These are phyloP conservation scores for Falco biarmicus DNA, from an alignment of 2,797 vertebrate genomes.

Conservation along the genomic window DNA sequence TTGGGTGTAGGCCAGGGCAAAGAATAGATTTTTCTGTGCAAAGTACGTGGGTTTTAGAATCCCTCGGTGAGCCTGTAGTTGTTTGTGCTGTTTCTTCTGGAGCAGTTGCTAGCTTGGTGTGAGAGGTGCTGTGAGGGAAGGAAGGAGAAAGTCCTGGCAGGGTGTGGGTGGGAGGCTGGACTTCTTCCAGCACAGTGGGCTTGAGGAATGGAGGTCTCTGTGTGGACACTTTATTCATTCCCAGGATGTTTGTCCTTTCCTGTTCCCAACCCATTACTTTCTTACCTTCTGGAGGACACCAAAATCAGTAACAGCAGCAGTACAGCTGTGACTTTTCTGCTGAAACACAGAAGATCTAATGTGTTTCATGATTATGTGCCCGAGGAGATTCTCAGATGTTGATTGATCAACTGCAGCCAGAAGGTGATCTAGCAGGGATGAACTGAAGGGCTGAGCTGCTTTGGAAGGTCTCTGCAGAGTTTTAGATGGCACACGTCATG, in stretches of 20 bases:
- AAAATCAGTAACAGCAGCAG: not conserved
- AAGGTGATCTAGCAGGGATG: not conserved
- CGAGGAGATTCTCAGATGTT: not conserved
- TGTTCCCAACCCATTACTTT: accelerated
- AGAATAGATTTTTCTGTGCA: not conserved
- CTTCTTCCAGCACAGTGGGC: not conserved
- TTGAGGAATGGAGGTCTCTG: not conserved
- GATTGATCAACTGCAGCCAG: not conserved
- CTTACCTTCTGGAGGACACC: not conserved
- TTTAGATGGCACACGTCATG: accelerated
- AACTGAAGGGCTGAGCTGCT: not conserved
- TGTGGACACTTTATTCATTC: not conserved
- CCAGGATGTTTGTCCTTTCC: not conserved
- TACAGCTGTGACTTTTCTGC: not conserved
- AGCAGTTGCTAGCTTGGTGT: not conserved
- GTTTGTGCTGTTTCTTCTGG: not conserved
- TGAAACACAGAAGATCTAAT: not conserved
- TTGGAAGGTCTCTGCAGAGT: not conserved
- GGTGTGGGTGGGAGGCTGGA: not conserved
- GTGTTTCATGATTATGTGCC: too few species aligned
- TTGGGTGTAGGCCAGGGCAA: not conserved
- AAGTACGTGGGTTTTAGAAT: not conserved
- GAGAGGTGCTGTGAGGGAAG: not conserved
- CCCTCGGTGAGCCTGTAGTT: not conserved
- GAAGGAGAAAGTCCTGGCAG: not conserved